Percentiles rank a stretch among this genome's conserved stretches.
These are phyloP conservation scores for Amblyjoppa proteus DNA, from an alignment of 2,888 invertebrate genomes.

Conservation along the genomic window DNA sequence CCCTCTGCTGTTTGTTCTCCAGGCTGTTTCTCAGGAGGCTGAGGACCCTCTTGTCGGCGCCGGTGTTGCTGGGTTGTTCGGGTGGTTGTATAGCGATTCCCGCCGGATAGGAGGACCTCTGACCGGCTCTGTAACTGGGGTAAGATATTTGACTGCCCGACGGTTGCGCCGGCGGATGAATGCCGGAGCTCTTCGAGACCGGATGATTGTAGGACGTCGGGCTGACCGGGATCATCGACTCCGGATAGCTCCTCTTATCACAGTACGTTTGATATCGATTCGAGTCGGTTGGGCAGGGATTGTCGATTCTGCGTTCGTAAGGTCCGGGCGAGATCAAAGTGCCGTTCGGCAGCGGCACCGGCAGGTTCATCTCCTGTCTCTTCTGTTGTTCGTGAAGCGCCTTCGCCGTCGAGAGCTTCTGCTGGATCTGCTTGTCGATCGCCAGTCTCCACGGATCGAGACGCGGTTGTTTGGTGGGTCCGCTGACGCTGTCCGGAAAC, in stretches of 20 bases:
- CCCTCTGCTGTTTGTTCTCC: slow-evolving; percentile 87
- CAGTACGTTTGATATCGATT: slow-evolving; percentile 78
- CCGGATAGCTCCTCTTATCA: slow-evolving; percentile 81
- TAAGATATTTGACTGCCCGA: slow-evolving; percentile 72
- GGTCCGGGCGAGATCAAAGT: slow-evolving; percentile 72
- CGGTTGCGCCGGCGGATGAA: slow-evolving; percentile 68
- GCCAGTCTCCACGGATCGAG: slow-evolving; percentile 86
- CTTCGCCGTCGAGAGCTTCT: slow-evolving; percentile 83
- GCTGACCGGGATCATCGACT: slow-evolving; percentile 73
- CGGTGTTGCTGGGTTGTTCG: slow-evolving; percentile 81
- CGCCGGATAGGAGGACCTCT: slow-evolving; percentile 74
- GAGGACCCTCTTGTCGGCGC: slow-evolving; percentile 90
- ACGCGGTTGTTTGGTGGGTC: slow-evolving; percentile 85
- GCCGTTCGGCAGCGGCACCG: slow-evolving; percentile 77
- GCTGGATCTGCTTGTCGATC: slow-evolving; percentile 87
- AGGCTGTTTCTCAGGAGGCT: slow-evolving; percentile 90
- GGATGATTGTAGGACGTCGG: slow-evolving; percentile 67
- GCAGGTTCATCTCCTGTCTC: slow-evolving; percentile 76
- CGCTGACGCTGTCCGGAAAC: slow-evolving; percentile 79
- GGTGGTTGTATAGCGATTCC: slow-evolving; percentile 56
- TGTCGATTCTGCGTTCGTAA: slow-evolving; percentile 78
- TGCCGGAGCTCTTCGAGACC: slow-evolving; percentile 57
- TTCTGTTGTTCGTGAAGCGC: slow-evolving; percentile 78
- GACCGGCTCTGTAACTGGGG: slow-evolving; percentile 74
- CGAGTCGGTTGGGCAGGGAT: slow-evolving; percentile 61